Evolutionary conservation across 2,888 invertebrate genomes (phyloP), one percentile per base, ranked within the genome.

Genomic region (Eumacrocentrus americanus): DNA sequence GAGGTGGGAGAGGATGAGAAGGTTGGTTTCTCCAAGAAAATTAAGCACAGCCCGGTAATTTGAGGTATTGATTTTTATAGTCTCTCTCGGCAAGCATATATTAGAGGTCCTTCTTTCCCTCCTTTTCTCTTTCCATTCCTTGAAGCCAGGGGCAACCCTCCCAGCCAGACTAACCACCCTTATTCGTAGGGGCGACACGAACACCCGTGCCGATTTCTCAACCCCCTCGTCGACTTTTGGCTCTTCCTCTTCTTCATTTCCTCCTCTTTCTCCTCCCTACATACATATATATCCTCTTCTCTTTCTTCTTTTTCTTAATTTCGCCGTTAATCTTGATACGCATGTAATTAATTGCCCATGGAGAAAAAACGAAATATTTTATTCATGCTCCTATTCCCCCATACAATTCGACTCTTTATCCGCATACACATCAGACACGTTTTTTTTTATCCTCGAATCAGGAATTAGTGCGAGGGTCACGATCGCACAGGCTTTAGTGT

Each of bases 41-140:
- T 80, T 80, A 80, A 80, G 79, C 78, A 78, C 76, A 76, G 78
- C 80, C 79, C 75, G 79, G 80, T 80, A 80, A 80, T 80, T 80
- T 80, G 77, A 80, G 80, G 79, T 80, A 80, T 80, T 80, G 80
- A 80, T 80, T 80, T 80, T 80, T 80, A 80, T 80, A 80, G 79
- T 75, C 79, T 76, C 78, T 76, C 77, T 76, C 76, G 74, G 74
- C 75, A 74, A 74, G 80, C 79, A 80, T 79, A 79, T 75, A 80
- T 80, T 80, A 80, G 75, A 75, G 64, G 62, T 61, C 47, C 54
- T 55, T 56, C 58, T 20, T 61, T 51, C 63, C 58, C 59, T 56
- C 35, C 57, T 55, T 59, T 52, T 60, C 40, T 62, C 44, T 55
- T 52, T 56, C 37, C 38, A 16, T 42, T 44, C 18, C 62, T 51